A percentile compares a stretch with the other conserved stretches of the same genome.
Evolutionary conservation across 2,888 invertebrate genomes (phyloP).

Genomic region (Pimpla rufipes): DNA sequence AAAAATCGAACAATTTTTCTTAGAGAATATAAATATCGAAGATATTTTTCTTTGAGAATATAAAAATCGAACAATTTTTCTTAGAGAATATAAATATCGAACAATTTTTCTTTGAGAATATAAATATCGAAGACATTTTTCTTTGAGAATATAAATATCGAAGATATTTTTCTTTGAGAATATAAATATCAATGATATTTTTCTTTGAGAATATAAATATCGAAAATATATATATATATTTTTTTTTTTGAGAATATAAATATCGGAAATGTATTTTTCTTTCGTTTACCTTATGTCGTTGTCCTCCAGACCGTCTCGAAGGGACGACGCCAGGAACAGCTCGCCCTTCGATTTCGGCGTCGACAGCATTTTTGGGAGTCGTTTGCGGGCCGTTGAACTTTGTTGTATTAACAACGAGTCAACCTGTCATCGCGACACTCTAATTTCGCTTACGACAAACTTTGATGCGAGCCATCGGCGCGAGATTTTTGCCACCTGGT

Average conservation of each 20-base stretch:
- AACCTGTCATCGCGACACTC: not conserved
- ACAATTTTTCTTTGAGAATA: not conserved
- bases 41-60: not conserved
- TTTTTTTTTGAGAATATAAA: too few relatives aligned
- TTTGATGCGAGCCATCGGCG: not conserved
- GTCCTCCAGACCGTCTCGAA: constrained; percentile 89
- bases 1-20: too few relatives aligned
- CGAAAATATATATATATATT: not conserved
- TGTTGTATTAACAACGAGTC: not conserved
- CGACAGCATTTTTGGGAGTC: constrained; percentile 47
- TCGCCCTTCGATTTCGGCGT: constrained; percentile 79
- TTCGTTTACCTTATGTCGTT: constrained; percentile 87
- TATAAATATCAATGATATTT: not conserved
- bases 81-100: too few relatives aligned
- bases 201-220: too few relatives aligned
- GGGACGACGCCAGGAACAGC: constrained; percentile 85
- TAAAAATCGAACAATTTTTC: too few relatives aligned
- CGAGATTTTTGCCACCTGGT: not conserved
- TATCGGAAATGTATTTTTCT: not conserved
- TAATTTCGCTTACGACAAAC: too few relatives aligned
- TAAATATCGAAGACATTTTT: too few relatives aligned
- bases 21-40: too few relatives aligned
- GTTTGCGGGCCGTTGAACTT: not conserved
- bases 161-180: not conserved
- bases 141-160: too few relatives aligned